Conservation (phyloP, 2,888 invertebrate species). For the Drosophila buzzatii region DNA sequence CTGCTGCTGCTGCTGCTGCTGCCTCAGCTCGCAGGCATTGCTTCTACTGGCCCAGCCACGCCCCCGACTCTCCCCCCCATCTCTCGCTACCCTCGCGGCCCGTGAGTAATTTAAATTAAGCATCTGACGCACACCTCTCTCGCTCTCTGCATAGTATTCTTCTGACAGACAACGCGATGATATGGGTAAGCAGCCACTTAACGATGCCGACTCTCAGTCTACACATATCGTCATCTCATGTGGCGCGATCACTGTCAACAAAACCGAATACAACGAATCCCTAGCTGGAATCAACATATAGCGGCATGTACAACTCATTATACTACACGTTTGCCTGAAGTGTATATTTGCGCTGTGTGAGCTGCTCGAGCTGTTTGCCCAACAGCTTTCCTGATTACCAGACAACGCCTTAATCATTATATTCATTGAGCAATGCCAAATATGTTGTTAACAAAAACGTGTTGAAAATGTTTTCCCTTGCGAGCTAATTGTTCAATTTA, state of each 20-base stretch:
- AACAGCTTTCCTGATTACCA: slow-evolving; percentile 4
- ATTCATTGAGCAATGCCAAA: slow-evolving; percentile 1
- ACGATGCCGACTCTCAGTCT: slow-evolving; percentile 61
- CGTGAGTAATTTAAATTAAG: slow-evolving; percentile 82
- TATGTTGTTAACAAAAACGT: not conserved
- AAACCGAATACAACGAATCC: slow-evolving; percentile 69
- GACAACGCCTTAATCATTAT: slow-evolving; percentile 10
- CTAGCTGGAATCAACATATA: slow-evolving; percentile 60
- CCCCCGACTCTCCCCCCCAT: not conserved
- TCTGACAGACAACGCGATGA: slow-evolving; percentile 76
- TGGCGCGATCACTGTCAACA: slow-evolving; percentile 81
- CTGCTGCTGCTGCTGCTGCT: slow-evolving; percentile 25
- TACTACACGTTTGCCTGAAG: slow-evolving; percentile 35
- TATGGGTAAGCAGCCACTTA: slow-evolving; percentile 78
- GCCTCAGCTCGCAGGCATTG: slow-evolving; percentile 42
- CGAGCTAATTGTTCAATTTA: slow-evolving; percentile 2
- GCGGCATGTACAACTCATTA: slow-evolving; percentile 44
- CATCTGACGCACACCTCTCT: slow-evolving; percentile 77
- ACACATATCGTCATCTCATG: slow-evolving; percentile 70
- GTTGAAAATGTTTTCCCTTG: slow-evolving; percentile 12
- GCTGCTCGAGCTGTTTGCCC: slow-evolving; percentile 3
- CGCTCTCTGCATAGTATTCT: slow-evolving; percentile 31
- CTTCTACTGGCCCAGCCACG: slow-evolving; percentile 2
- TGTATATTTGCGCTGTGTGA: slow-evolving; percentile 23
- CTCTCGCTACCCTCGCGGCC: slow-evolving; percentile 31